These are phyloP conservation scores for Epirrhoe tristata DNA, from an alignment of 2,888 invertebrate species.

Conservation along the genomic window DNA sequence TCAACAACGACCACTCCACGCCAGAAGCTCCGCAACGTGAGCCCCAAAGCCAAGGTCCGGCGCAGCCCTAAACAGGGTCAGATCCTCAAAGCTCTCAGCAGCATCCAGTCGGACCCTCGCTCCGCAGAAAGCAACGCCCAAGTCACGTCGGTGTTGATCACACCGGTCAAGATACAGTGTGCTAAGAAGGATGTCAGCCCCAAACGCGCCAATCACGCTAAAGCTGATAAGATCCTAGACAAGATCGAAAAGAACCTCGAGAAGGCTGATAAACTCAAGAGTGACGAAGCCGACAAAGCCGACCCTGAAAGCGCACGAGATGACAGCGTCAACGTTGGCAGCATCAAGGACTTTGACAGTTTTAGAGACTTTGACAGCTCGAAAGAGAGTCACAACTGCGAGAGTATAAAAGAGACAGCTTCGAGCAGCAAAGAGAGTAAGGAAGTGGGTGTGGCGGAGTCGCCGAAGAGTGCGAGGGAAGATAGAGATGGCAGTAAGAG, in stretches of 20 bases:
- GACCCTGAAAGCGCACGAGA: slow-evolving; percentile 1
- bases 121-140: slow-evolving; percentile 22
- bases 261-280: neutral
- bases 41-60: slow-evolving; percentile 24
- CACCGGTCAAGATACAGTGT: slow-evolving; percentile 47
- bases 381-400: slow-evolving; percentile 7
- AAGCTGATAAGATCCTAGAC: slow-evolving; percentile 1
- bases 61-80: slow-evolving; percentile 27
- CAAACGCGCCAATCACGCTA: neutral
- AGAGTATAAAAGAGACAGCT: neutral
- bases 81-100: slow-evolving; percentile 34
- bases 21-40: slow-evolving; percentile 16
- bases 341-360: slow-evolving; percentile 14
- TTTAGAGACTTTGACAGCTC: slow-evolving; percentile 11
- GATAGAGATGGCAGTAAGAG: slow-evolving; percentile 19
- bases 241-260: neutral
- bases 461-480: slow-evolving; percentile 15
- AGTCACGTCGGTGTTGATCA: slow-evolving; percentile 29
- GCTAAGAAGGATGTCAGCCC: slow-evolving; percentile 37
- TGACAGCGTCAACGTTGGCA: slow-evolving; percentile 2
- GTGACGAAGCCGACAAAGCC: slow-evolving; percentile 2
- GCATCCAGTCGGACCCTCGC: slow-evolving; percentile 8
- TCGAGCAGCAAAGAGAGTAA: slow-evolving; percentile 4
- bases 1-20: slow-evolving; percentile 29
- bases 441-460: slow-evolving; percentile 9